Base-by-base conservation (phyloP, 2,113 vertebrate species). In the Notothenia coriiceps region DNA sequence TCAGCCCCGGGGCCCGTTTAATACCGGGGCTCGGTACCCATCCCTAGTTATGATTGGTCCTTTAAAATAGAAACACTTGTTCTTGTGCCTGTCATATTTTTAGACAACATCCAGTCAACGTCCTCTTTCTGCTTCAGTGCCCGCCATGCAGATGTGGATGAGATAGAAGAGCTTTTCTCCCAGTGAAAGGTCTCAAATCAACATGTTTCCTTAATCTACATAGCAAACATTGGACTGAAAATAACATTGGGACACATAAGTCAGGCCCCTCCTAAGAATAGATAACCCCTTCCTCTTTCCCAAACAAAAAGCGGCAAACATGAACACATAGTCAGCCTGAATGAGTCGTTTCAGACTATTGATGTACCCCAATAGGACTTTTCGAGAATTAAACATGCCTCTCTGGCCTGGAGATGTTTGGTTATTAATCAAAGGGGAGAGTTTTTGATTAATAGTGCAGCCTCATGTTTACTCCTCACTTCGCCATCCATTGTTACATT, bases 381-480 rank as follows among this genome's bases (percentile, higher is more conserved):
- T 74, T 50, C 5, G 2, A n/a, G 15, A 55, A 61, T 6, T 47
- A n/a, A 78, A 80, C 74, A 18, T 2, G 2, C 29, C 47, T 20
- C 52, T 40, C 40, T 46, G 13, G 15, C 20, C 22, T 2, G 10
- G 10, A 68, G 57, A 51, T 57, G 20, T 22, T 10, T 66, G 57
- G 52, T 50, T 63, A 61, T 43, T n/a, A 46, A 64, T 82, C 51
- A 33, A 0, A 29, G 5, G 5, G 2, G 2, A 13, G 7, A 60
- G 22, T 17, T 62, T 29, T 25, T 33, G 56, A 5, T 54, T 29
- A 17, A n/a, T 4, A 2, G 40, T 5, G 46, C 22, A 2, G 65
- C 74, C 66, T 67, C 59, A 4, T 69, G 20, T 67, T 83, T 60
- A 67, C 65, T 22, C 35, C 62, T 63, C 35, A 33, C 71, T 63